Base-by-base conservation (phyloP, 2,113 vertebrate genomes). In the Podarcis raffonei region DNA sequence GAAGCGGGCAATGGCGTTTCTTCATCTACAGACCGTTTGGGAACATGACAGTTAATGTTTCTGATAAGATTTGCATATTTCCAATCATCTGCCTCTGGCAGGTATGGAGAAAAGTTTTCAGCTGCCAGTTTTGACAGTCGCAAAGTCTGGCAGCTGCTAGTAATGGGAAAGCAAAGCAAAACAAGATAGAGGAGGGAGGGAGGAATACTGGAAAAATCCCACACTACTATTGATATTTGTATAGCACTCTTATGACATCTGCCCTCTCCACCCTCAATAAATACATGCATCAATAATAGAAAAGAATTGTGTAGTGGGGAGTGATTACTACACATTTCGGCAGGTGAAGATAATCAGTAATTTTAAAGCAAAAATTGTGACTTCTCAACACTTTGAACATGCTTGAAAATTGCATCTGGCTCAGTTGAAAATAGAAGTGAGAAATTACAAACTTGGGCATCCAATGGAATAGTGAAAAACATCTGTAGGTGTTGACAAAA, bases 91-190 rank as follows among this genome's bases (percentile, higher is more conserved):
- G 83, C 87, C 81, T 91, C 94, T 93, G 94, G 92, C 91, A 95
- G 94, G 89, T 85, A 78, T 86, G 87, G 42, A 89, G 86, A 37
- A 93, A 94, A 92, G 81, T 92, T 94, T 87, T 84, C 27, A 93
- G 86, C 91, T 96, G 95, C 93, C 94, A 95, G 48, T 94, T 95
- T 94, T 94, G 95, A 96, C 92, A 93, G 89, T 76, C 72, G 88
- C 86, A 90, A 78, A 9, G 88, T 92, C 90, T 95, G 94, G 92
- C 94, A 94, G 94, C 88, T 94, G 87, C 85, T 88, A 90, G 83
- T 83, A 94, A 93, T 78, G 15, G 5, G 32, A 86, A 91, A 81
- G 72, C 80, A 12, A 27, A 75, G 59, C 37, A 69, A 84, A 91
- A 87, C 4, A 37, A 85, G 72, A 53, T 5, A 11, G 48, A 16